Percentiles rank a stretch among this genome's conserved stretches.
These are phyloP conservation scores for Cheilosia urbana DNA, from an alignment of 2,888 invertebrate species.

Conservation along the genomic window DNA sequence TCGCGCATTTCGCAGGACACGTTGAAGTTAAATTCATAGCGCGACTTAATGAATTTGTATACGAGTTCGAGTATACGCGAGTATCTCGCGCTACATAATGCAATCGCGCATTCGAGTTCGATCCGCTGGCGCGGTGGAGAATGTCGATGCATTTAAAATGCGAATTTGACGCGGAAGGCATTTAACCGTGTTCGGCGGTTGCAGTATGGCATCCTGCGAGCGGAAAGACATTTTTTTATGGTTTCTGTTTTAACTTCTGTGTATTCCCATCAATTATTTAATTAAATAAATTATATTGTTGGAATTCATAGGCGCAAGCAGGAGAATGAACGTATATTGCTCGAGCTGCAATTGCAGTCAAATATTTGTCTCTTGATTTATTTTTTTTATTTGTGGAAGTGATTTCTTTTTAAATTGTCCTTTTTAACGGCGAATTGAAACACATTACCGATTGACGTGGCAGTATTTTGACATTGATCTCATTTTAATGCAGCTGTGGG, in stretches of 20 bases:
- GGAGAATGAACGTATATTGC: not conserved
- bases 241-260: not conserved
- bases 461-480: not conserved
- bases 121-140: slow-evolving; percentile 10
- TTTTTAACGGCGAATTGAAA: slow-evolving; percentile 15
- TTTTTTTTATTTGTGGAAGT: slow-evolving; percentile 12
- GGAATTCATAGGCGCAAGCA: slow-evolving; percentile 30
- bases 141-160: slow-evolving; percentile 30
- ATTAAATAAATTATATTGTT: slow-evolving; percentile 61
- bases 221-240: slow-evolving; percentile 27
- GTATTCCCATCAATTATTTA: slow-evolving; percentile 48
- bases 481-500: not conserved
- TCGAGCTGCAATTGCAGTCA: slow-evolving; percentile 2
- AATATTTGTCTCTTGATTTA: slow-evolving; percentile 36
- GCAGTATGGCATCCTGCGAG: slow-evolving; percentile 35
- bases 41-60: slow-evolving; percentile 64
- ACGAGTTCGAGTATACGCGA: no score
- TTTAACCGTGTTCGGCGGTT: slow-evolving; percentile 42
- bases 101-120: slow-evolving; percentile 5
- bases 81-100: slow-evolving; percentile 9
- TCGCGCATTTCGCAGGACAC: slow-evolving; percentile 22
- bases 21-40: slow-evolving; percentile 52
- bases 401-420: slow-evolving; percentile 29
- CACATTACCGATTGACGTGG: slow-evolving; percentile 2
- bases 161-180: slow-evolving; percentile 35